phyloP scores from a whole-genome alignment of 2,113 vertebrate species.

The Coregonus clupeaformis region DNA sequence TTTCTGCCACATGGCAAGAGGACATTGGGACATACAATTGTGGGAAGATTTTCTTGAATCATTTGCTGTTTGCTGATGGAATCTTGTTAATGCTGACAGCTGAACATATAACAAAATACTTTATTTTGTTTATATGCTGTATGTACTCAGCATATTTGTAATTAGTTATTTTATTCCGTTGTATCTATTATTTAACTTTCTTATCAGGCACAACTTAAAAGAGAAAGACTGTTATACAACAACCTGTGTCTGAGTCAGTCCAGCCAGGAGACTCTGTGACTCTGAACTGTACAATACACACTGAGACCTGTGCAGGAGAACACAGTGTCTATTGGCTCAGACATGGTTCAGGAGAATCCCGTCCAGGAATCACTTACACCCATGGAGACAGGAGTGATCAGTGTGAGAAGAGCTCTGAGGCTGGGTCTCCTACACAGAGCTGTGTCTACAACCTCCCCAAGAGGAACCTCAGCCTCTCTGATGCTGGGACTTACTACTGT shows the following conservation, averaged over 20 bases:
- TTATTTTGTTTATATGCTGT: too few species aligned
- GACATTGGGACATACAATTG: neutral
- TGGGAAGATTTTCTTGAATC: neutral
- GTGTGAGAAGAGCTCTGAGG: neutral
- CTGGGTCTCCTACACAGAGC: too few species aligned
- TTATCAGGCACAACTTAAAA: neutral
- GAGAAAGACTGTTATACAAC: constrained; percentile 10
- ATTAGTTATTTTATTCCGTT: neutral
- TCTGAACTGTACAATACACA: too few species aligned
- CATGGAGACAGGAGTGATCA: neutral
- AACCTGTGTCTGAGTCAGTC: neutral
- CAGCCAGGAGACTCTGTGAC: constrained; percentile 2
- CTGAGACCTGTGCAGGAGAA: too few species aligned
- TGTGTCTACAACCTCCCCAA: too few species aligned
- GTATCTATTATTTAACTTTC: neutral
- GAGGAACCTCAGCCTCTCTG: too few species aligned
- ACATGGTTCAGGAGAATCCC: too few species aligned
- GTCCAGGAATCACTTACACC: too few species aligned
- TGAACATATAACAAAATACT: neutral
- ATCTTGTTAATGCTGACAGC: neutral
- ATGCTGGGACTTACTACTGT: too few species aligned
- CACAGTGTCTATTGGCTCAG: too few species aligned
- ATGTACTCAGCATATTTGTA: neutral
- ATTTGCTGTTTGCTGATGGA: neutral
- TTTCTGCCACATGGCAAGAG: neutral